Conservation (phyloP, 2,888 invertebrate genomes). For the Drosophila trichaetosa region DNA sequence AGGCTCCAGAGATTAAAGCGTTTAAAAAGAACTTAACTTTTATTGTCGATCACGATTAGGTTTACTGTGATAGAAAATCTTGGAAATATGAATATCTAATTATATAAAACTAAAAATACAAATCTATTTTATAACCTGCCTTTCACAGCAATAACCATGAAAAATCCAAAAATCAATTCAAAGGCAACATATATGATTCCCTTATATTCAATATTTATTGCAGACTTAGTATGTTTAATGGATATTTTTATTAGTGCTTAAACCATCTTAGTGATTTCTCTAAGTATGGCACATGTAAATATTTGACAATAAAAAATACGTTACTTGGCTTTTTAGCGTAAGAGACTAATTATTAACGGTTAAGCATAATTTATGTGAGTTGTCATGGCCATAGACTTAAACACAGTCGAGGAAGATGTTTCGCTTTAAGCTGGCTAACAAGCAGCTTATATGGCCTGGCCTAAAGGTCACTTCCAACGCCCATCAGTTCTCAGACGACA, state of each 20-base stretch:
- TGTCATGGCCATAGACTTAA: constrained; percentile 1
- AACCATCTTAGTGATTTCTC: not conserved
- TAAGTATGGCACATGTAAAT: not conserved
- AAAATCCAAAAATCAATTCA: not conserved
- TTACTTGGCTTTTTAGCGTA: not conserved
- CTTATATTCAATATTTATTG: not conserved
- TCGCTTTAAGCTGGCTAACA: constrained; percentile 13
- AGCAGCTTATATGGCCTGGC: constrained; percentile 17
- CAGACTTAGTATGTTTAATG: not conserved
- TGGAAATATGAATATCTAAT: not conserved
- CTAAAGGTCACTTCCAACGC: constrained; percentile 31
- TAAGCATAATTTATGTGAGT: constrained; percentile 4
- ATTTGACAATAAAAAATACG: too few species aligned
- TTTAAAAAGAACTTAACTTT: not conserved
- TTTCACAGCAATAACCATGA: not conserved
- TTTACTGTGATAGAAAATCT: not conserved
- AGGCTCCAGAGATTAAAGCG: not conserved
- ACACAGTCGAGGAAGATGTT: not conserved
- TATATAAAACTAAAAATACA: not conserved
- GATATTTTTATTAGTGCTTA: not conserved
- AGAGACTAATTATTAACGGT: not conserved
- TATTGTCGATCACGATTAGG: not conserved
- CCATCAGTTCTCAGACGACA: constrained; percentile 43
- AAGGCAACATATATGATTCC: not conserved
- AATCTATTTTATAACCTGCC: too few species aligned